Percentiles rank a stretch among this genome's conserved stretches.
These are phyloP conservation scores for Philopotamus ludificatus DNA, from an alignment of 1,140 invertebrate species.

Conservation along the genomic window DNA sequence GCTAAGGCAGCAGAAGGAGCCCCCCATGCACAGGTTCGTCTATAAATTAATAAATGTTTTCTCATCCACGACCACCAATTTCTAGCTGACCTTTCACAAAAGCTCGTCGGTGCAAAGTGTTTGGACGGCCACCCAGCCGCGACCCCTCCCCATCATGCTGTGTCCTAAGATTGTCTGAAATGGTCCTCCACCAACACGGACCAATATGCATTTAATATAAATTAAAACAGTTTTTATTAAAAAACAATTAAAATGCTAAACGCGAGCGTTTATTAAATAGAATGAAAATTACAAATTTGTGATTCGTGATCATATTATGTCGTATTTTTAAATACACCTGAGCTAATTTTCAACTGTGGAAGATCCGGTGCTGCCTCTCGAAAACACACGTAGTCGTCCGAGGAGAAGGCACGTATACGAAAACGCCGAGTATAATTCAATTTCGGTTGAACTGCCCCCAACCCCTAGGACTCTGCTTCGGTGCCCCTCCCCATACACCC, in stretches of 20 bases:
- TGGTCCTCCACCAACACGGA: constrained; percentile 16
- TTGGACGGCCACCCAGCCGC: constrained; percentile 25
- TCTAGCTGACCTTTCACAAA: constrained; percentile 42
- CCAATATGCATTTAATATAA: too few relatives aligned
- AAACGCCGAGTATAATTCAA: constrained; percentile 40
- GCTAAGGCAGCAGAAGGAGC: constrained; percentile 3
- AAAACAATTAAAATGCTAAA: too few relatives aligned
- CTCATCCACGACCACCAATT: constrained; percentile 42
- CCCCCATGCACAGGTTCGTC: constrained; percentile 28
- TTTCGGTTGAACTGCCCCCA: constrained; percentile 27
- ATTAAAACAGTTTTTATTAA: too few relatives aligned
- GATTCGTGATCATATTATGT: too few relatives aligned
- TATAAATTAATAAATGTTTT: constrained; percentile 43
- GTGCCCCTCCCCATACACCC: constrained; percentile 14
- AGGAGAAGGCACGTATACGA: constrained; percentile 7
- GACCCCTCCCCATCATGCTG: constrained; percentile 2
- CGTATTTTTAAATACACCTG: too few relatives aligned
- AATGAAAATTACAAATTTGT: too few relatives aligned
- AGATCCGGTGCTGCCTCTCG: not conserved
- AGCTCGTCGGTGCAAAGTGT: constrained; percentile 39
- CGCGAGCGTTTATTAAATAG: too few relatives aligned
- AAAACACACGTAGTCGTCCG: not conserved
- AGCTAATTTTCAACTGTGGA: too few relatives aligned
- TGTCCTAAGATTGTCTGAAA: constrained; percentile 2
- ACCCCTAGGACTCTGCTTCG: not conserved